Base-by-base conservation (phyloP, 2,888 invertebrate genomes). In the Schizotus pectinicornis region DNA sequence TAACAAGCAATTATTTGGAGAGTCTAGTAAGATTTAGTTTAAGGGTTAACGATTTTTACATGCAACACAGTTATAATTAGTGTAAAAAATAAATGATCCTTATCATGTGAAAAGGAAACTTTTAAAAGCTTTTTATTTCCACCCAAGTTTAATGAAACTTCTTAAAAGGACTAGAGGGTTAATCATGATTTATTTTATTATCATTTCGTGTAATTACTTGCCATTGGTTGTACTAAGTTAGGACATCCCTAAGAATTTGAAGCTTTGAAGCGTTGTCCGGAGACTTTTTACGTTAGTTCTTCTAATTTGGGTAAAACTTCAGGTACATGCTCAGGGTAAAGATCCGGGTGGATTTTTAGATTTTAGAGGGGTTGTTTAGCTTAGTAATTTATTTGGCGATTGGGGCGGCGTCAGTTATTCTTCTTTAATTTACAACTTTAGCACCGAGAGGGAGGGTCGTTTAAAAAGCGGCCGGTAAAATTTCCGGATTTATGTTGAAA, bases 111-210 rank as follows among this genome's bases (percentile, higher is more conserved):
- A 56, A 46, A 45, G 45, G 56, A 50, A 56, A 56, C 50, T 50
- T 56, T 56, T 56, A 56, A 56, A 49, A 56, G 50, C 56, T 56
- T 56, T 56, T 56, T 56, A 56, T 56, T 56, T 51, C 39, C 56
- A 38, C 41, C 37, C 38, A 37, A 48, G 45, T 51, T 56, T 56
- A 56, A 56, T 56, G 56, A 51, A 56, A 56, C 50, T 56, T 56
- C 50, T 51, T 49, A 49, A 49, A 43, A 37, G 30, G 33, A 50
- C 43, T 45, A 30, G 11, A 41, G 37, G 33, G 56, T 41, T 50
- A 50, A 56, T 56, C 45, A 48, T 46, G 47, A 56, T 56, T 56
- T 45, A 56, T 56, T 56, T 56, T 50, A 50, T 45, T 50, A 56
- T 45, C 34, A 56, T 56, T 56, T 13, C 36, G 22, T 41, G 22